Conservation (phyloP, 2,113 vertebrate genomes). For the Mustelus asterias region DNA sequence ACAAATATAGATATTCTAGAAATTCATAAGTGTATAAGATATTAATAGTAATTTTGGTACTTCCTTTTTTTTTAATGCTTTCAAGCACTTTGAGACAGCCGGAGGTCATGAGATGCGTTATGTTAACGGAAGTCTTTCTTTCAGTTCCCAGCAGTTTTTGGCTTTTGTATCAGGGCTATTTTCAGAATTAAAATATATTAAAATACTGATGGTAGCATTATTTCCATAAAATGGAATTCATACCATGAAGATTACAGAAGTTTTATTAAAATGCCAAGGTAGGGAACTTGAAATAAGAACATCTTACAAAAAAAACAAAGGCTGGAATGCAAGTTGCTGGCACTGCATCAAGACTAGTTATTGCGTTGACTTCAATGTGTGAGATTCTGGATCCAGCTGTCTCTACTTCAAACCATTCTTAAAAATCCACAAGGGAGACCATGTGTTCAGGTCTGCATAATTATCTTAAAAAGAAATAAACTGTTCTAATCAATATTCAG, state of each 20-base stretch:
- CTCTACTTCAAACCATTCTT: neutral
- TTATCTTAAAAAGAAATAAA: neutral
- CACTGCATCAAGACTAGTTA: neutral
- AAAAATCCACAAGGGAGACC: neutral
- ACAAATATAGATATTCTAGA: neutral
- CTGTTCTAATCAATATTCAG: neutral
- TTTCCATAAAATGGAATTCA: neutral
- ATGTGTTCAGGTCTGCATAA: neutral
- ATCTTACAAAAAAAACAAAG: neutral
- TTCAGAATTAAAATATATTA: neutral
- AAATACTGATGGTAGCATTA: neutral
- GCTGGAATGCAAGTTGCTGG: neutral
- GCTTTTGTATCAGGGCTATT: neutral
- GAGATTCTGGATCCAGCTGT: neutral
- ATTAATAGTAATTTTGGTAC: neutral
- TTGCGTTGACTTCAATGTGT: neutral
- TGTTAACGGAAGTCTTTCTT: neutral
- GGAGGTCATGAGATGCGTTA: neutral
- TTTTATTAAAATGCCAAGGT: neutral
- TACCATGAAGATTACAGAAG: neutral
- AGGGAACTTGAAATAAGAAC: neutral
- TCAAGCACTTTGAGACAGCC: neutral
- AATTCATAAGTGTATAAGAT: too few relatives aligned
- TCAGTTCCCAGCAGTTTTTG: neutral
- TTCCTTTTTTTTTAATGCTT: neutral